These are phyloP conservation scores for Bubo blakistoni DNA, from an alignment of 2,113 vertebrate genomes.

Conservation along the genomic window DNA sequence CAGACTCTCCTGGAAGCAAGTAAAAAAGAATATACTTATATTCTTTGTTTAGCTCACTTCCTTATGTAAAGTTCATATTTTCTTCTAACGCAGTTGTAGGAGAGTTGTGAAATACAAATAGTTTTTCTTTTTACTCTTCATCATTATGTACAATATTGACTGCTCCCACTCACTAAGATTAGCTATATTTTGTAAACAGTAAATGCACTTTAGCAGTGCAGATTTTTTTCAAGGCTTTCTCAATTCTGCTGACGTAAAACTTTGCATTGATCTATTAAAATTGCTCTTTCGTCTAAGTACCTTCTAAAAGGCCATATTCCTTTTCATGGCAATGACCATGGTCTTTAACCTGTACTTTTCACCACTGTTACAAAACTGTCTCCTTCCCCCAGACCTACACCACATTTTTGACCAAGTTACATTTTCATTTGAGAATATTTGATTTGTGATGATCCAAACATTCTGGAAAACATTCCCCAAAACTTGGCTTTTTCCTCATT, in stretches of 20 bases:
- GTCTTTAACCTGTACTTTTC: neutral
- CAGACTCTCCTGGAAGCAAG: neutral
- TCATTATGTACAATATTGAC: neutral
- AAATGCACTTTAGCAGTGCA: neutral
- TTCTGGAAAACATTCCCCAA: neutral
- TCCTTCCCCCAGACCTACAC: neutral
- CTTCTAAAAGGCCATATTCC: neutral
- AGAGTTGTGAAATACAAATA: constrained; percentile 20
- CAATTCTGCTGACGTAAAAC: neutral
- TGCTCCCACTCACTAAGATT: neutral
- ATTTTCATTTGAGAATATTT: neutral
- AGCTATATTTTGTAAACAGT: constrained; percentile 27
- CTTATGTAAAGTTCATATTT: neutral
- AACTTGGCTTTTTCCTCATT: neutral
- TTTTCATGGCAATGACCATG: neutral
- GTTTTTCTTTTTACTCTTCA: neutral
- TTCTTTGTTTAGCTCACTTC: neutral
- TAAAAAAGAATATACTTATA: neutral
- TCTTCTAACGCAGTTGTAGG: neutral
- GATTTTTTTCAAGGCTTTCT: neutral
- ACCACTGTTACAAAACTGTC: neutral
- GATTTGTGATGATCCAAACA: neutral
- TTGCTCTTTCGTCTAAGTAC: neutral
- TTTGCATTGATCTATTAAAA: neutral
- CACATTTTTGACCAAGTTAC: neutral